These are phyloP conservation scores for Lithophane semibrunnea DNA, from an alignment of 2,888 invertebrate genomes.

Conservation along the genomic window DNA sequence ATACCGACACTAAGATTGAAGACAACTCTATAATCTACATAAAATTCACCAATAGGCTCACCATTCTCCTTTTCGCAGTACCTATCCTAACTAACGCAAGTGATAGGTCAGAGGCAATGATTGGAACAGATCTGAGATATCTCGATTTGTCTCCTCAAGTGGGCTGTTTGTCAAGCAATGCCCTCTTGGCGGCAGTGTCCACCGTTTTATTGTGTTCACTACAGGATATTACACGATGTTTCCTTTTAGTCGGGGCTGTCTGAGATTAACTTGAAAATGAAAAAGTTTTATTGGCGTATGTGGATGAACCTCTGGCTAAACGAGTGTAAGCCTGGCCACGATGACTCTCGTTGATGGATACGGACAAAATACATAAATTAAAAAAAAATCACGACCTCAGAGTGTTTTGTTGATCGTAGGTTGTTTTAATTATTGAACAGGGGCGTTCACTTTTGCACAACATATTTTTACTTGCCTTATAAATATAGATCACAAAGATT, in stretches of 20 bases:
- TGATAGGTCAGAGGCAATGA: slow-evolving; percentile 63
- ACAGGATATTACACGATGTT: slow-evolving; percentile 42
- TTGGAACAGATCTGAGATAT: slow-evolving; percentile 78
- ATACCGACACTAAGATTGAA: not conserved
- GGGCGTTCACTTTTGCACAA: not conserved
- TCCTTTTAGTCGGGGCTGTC: not conserved
- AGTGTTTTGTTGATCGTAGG: not conserved
- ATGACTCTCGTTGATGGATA: not conserved
- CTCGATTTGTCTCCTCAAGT: slow-evolving; percentile 79
- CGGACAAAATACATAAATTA: not conserved
- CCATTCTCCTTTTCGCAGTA: not conserved
- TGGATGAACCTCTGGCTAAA: too few species aligned
- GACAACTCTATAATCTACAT: not conserved
- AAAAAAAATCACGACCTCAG: not conserved
- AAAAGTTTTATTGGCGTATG: not conserved
- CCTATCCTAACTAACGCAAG: not conserved
- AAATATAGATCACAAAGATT: not conserved
- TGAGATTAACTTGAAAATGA: slow-evolving; percentile 9
- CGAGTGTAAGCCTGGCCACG: not conserved
- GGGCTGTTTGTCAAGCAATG: slow-evolving; percentile 76
- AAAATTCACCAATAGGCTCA: not conserved
- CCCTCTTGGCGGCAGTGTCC: slow-evolving; percentile 59
- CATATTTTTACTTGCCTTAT: not conserved
- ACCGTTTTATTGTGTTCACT: slow-evolving; percentile 16
- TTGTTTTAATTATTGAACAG: not conserved